These are phyloP conservation scores for Atta cephalotes DNA, from an alignment of 1,140 invertebrate species.

Conservation along the genomic window DNA sequence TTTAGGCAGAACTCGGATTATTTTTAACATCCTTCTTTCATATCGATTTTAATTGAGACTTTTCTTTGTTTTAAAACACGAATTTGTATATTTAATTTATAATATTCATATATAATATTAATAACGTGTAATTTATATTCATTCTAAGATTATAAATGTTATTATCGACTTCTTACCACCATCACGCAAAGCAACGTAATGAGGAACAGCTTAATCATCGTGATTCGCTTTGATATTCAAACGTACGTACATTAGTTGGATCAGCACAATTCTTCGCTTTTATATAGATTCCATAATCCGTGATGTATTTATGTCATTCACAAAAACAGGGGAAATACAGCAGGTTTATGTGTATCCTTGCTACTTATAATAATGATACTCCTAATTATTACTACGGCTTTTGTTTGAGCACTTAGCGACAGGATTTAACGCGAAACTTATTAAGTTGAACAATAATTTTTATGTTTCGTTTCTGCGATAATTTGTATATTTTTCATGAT, in stretches of 20 bases:
- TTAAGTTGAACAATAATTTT: neutral
- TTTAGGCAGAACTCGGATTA: no score
- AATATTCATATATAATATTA: neutral
- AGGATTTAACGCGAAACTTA: neutral
- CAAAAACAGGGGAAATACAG: neutral
- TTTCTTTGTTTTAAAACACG: neutral
- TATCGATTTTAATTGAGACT: neutral
- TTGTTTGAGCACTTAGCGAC: neutral
- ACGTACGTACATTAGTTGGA: neutral
- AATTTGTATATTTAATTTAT: neutral
- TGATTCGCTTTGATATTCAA: constrained; percentile 7
- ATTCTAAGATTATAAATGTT: neutral
- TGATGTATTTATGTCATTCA: neutral
- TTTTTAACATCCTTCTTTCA: no score
- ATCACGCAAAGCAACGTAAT: constrained; percentile 23
- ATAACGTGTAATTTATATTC: neutral
- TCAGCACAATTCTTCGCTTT: neutral
- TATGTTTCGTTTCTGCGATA: neutral
- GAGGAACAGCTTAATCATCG: constrained; percentile 24
- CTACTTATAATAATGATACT: neutral
- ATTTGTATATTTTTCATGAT: neutral
- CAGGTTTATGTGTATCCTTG: neutral
- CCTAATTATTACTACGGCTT: neutral
- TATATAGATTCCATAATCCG: constrained; percentile 25
- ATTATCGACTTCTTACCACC: constrained; percentile 26